Base-by-base conservation (phyloP, 2,797 vertebrate species). In the Australoheros facetus region DNA sequence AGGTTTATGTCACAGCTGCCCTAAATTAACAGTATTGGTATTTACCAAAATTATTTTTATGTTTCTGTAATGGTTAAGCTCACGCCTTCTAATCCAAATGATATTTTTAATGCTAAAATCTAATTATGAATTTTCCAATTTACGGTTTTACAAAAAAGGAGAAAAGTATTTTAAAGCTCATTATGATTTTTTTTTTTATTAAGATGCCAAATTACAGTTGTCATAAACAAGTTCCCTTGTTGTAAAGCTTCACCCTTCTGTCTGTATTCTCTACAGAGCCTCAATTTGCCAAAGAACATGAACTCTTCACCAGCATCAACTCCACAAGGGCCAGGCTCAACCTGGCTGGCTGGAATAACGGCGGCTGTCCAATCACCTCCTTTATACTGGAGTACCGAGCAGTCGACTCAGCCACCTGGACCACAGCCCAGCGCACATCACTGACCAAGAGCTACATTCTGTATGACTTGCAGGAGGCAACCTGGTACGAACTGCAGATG, bases 401-500 rank as follows among this genome's bases (percentile, higher is more conserved):
- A 0, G 97, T 98, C 57, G 98, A 98, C 51, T 97, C 97, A 3
- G 92, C 96, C 0, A 96, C 96, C 12, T 99, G 98, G 98, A 99
- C 96, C 72, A 98, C 97, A 0, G 97, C 97, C 32, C 97, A 98
- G 94, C 96, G 98, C 81, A 98, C 97, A 2, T 97, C 98, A 2
- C 95, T 98, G 48, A 98, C 97, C 78, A 99, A 99, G 91, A 98
- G 97, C 75, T 98, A 99, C 90, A 96, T 98, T 69, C 92, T 99
- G 21, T 98, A 99, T 0, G 98, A 99, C 90, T 94, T 99, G 84
- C 97, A 97, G 91, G 98, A 99, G 81, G 97, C 97, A 56, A 98
- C 97, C 1, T 99, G 98, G 98, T 99, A 99, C 0, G 97, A 99
- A 89, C 95, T 99, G 81, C 98, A 99, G 82, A 99, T 99, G 97